Conservation (phyloP, 64 coral and sea anemone species). For the Actinia tenebrosa region DNA sequence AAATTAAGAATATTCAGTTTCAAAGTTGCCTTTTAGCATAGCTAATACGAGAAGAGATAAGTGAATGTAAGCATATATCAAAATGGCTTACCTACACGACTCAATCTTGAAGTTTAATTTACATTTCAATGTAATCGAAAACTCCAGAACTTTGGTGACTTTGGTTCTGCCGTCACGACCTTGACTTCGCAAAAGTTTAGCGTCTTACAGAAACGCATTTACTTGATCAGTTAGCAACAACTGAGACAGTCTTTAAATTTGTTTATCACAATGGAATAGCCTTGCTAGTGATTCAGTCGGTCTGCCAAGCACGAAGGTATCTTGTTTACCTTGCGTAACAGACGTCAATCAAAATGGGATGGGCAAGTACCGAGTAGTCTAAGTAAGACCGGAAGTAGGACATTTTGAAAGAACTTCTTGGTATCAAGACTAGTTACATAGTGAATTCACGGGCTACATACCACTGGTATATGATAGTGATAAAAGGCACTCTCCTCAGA, state of each 20-base stretch:
- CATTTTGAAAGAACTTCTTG: neutral
- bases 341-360: slow-evolving; percentile 19
- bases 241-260: neutral
- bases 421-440: neutral
- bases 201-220: neutral
- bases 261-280: neutral
- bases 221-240: neutral
- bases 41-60: neutral
- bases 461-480: neutral
- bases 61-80: neutral
- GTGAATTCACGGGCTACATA: neutral
- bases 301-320: neutral
- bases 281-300: neutral
- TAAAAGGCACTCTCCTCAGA: too few relatives aligned
- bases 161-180: neutral
- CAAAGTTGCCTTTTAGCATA: neutral
- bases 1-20: neutral
- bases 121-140: slow-evolving; percentile 1
- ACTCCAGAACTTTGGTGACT: neutral
- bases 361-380: neutral
- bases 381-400: neutral
- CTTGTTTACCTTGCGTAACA: slow-evolving; percentile 17
- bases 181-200: neutral
- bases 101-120: neutral
- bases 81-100: neutral